Evolutionary conservation across 2,797 vertebrate species (phyloP), one percentile per base, ranked within the genome.

Genomic region (Cheirogaleus major): DNA sequence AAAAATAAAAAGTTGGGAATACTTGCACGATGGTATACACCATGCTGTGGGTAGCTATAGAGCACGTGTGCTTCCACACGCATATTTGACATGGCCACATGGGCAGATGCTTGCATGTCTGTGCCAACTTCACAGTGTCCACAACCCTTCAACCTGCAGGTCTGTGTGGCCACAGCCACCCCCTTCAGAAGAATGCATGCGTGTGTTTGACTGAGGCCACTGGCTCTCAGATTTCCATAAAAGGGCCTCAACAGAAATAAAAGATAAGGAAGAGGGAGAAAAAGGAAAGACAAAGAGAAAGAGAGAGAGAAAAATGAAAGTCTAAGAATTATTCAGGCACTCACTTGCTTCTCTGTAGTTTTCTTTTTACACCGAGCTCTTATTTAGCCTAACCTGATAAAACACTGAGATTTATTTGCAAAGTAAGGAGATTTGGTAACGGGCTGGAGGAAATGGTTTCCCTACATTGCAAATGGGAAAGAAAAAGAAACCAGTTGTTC

Each of bases 71-170:
- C 23, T 75, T 18, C 13, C 50, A 8, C 0, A 30, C 8, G 11
- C 5, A 0, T 27, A 11, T 32, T 41, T 50, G 15, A 30, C 30
- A 0, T 0, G 18, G 50, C 35, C 50, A 5, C 4, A 0, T 3
- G 23, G 30, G 61, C 22, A 23, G 45, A 18, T 6, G 3, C 4
- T 0, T 11, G 0, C 11, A 5, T 11, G 3, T 27, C 12, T 10
- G 9, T 1, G 22, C 63, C 93, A 83, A 0, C 17, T 48, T 57
- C 63, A 1, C 1, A 17, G 9, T 4, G 27, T 50, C 73, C 38
- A 7, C 9, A 38, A 32, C 7, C 23, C 48, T 12, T 73, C 38
- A 35, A 12, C 57, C 75, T 65, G 25, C 8, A 81, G 11, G 63
- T 85, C n/a, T 72, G 4, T 13, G 48, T n/a, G 52, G 22, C 57